Conservation (phyloP, 2,113 vertebrate genomes). For the Hypomesus transpacificus region DNA sequence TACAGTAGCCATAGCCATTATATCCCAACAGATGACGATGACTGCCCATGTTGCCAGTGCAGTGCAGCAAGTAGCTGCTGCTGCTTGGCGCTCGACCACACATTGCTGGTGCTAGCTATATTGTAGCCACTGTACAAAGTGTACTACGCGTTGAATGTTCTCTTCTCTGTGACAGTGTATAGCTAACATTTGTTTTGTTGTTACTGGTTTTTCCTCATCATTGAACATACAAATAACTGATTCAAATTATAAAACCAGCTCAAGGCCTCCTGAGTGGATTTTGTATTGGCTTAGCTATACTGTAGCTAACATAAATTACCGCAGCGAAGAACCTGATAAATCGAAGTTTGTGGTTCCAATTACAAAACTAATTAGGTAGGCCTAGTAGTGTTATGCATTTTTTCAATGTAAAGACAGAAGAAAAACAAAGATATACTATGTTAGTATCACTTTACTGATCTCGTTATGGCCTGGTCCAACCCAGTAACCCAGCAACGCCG, state of each 20-base stretch:
- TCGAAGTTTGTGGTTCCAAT: too few species aligned
- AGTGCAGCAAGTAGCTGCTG: conserved; percentile 41
- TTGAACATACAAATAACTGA: background rate
- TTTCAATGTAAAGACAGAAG: too few species aligned
- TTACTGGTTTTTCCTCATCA: background rate
- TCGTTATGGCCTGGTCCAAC: too few species aligned
- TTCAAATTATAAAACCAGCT: background rate
- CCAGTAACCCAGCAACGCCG: too few species aligned
- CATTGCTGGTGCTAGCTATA: conserved; percentile 23
- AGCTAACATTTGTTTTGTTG: too few species aligned
- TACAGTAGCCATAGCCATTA: background rate
- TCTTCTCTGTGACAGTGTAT: background rate
- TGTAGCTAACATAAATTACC: background rate
- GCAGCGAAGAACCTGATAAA: too few species aligned
- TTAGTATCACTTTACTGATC: too few species aligned
- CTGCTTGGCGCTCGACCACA: conserved; percentile 42
- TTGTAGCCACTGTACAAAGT: background rate
- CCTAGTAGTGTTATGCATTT: background rate
- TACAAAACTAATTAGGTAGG: background rate
- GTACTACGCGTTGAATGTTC: background rate
- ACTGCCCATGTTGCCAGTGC: conserved; percentile 26
- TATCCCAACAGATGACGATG: background rate
- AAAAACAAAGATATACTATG: too few species aligned
- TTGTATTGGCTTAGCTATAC: background rate
- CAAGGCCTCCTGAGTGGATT: background rate